phyloP scores from a whole-genome alignment of 2,113 vertebrate genomes.

The Apteryx mantelli region DNA sequence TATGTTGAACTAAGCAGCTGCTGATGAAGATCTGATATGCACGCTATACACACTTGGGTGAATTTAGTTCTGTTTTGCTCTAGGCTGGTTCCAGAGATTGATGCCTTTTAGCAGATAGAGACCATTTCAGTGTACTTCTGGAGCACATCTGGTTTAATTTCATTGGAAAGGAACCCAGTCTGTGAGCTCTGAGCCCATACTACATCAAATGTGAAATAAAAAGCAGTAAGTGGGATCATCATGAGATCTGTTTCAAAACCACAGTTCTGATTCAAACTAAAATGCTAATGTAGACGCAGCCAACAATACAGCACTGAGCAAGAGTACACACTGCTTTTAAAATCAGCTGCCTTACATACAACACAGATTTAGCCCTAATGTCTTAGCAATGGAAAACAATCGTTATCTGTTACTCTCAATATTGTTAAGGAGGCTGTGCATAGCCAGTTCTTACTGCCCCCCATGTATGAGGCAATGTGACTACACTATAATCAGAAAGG shows the following conservation, averaged over 20 bases:
- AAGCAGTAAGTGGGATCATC: not conserved
- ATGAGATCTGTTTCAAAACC: slow-evolving; percentile 8
- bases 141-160: slow-evolving; percentile 33
- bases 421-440: not conserved
- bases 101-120: slow-evolving; percentile 6
- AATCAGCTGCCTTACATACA: not conserved
- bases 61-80: slow-evolving; percentile 20
- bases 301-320: not conserved
- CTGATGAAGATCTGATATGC: not conserved
- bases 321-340: not conserved
- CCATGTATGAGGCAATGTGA: not conserved
- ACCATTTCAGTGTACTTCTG: not conserved
- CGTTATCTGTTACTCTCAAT: not conserved
- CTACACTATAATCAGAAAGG: not conserved
- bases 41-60: not conserved
- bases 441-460: not conserved
- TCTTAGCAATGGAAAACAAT: not conserved
- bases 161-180: not conserved
- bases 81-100: not conserved
- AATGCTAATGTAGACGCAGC: not conserved
- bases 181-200: slow-evolving; percentile 14
- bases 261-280: slow-evolving; percentile 9
- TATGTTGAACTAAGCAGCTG: not conserved
- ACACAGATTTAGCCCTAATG: not conserved
- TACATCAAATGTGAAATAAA: slow-evolving; percentile 12